Evolutionary conservation across 1,140 invertebrate genomes (phyloP), one percentile per base, ranked within the genome.

Genomic region (Portunus trituberculatus): DNA sequence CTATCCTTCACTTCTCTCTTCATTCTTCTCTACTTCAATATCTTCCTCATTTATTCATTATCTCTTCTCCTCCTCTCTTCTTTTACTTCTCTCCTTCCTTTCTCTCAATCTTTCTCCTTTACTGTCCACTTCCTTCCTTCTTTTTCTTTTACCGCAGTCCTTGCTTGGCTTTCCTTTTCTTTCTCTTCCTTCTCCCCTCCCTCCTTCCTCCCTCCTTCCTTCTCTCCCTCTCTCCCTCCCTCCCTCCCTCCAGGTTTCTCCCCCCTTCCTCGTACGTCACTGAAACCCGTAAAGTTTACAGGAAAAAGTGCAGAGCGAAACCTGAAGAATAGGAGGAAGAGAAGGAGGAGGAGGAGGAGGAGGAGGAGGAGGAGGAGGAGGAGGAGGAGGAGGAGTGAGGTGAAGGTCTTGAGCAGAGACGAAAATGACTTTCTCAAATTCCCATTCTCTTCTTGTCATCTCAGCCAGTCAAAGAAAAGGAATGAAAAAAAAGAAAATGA

Each of bases 261-360:
- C 67, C 10, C n/a, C n/a, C 67, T 76, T 76, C 67, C 67, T 76
- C 67, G 0, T 76, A 76, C 67, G 16, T 76, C 67, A 76, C 67
- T 2, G 67, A 76, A 76, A 20, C 6, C 67, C 25, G 4, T n/a
- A 7, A 76, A 76, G 67, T 76, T 7, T 76, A 76, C 20, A 76
- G 67, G 67, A 76, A 76, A 76, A 76, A 76, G n/a, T 76, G 67
- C 67, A 76, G 20, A n/a, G 67, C 67, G 25, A 76, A 76, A 76
- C 67, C 67, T 1, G 25, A 76, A n/a, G 67, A 76, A 7, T 12
- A 76, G n/a, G 67, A 76, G 20, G 59, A 76, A 25, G 10, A 76
- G 20, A 20, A 76, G 20, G 59, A 76, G 25, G 67, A 76, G 25
- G 67, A 76, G 67, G 67, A 76, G 67, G 67, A 76, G 67, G 67